These are phyloP conservation scores for Nycteola revayana DNA, from an alignment of 2,888 invertebrate genomes.

Conservation along the genomic window DNA sequence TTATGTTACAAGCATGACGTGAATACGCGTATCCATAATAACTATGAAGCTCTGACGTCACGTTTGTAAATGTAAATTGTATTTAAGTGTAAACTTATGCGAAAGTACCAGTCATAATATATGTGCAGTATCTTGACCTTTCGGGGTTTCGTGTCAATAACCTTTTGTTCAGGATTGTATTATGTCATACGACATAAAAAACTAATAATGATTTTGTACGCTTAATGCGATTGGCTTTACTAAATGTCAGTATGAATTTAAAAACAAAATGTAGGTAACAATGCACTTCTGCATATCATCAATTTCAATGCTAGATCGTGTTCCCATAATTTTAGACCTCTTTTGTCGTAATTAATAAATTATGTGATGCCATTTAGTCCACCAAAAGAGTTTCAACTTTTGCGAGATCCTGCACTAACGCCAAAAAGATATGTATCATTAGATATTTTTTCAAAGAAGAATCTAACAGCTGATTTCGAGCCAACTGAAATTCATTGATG, in stretches of 20 bases:
- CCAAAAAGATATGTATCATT: too few species aligned
- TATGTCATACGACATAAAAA: constrained; percentile 42
- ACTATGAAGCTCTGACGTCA: constrained; percentile 48
- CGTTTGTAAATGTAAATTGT: constrained; percentile 40
- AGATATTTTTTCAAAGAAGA: too few species aligned
- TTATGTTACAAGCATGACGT: constrained; percentile 35
- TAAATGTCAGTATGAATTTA: constrained; percentile 32
- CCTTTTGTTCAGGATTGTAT: constrained; percentile 37
- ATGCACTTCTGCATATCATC: too few species aligned
- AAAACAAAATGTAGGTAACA: constrained; percentile 19
- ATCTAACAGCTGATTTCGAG: too few species aligned
- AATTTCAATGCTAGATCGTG: too few species aligned
- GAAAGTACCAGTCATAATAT: constrained; percentile 45
- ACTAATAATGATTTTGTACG: constrained; percentile 40
- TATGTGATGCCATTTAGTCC: too few species aligned
- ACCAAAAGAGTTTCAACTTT: too few species aligned
- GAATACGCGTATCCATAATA: constrained; percentile 42
- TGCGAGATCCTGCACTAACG: too few species aligned
- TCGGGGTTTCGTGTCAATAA: constrained; percentile 54
- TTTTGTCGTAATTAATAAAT: too few species aligned
- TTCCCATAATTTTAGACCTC: too few species aligned
- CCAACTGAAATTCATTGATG: too few species aligned
- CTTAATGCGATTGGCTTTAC: constrained; percentile 27
- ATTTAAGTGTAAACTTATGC: constrained; percentile 44
- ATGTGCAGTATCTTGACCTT: constrained; percentile 51